A percentile compares a stretch with the other conserved stretches of the same genome.
Conservation (phyloP, 2,113 vertebrate species). For the Motacilla alba region DNA sequence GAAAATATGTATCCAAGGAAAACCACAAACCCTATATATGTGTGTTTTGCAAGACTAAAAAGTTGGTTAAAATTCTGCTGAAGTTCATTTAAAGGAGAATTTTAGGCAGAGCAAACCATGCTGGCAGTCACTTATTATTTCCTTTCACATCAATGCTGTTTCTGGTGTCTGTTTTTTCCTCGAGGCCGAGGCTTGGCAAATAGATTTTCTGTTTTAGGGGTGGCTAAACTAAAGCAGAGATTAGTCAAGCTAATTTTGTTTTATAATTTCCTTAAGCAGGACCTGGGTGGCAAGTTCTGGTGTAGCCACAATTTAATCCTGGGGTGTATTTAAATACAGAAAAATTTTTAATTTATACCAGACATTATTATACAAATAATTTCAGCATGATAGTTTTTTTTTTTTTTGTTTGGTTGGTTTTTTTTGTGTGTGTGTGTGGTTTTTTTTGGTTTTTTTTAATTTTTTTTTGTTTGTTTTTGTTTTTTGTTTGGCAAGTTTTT, state of each 20-base stretch:
- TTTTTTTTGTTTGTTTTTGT: too few species aligned
- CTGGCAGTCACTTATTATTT: not conserved
- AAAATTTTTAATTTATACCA: not conserved
- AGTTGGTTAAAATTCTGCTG: not conserved
- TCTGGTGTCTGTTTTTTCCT: not conserved
- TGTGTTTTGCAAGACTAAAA: not conserved
- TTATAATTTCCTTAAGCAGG: not conserved
- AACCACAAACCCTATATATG: rapidly evolving
- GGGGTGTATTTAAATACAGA: not conserved
- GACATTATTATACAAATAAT: not conserved
- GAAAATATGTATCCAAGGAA: not conserved
- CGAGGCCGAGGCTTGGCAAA: not conserved
- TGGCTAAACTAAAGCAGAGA: not conserved
- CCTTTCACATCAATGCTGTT: rapidly evolving
- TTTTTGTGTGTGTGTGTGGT: too few species aligned
- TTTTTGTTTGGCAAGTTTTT: not conserved
- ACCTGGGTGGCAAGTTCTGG: not conserved
- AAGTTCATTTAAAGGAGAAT: not conserved
- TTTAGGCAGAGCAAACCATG: not conserved
- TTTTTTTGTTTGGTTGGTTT: too few species aligned
- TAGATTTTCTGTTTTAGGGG: not conserved
- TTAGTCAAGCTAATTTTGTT: not conserved
- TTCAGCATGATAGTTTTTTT: not conserved
- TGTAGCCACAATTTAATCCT: not conserved
- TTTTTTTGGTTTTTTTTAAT: too few species aligned